Base-by-base conservation (phyloP, 1,140 invertebrate species). In the Scylla paramamosain region DNA sequence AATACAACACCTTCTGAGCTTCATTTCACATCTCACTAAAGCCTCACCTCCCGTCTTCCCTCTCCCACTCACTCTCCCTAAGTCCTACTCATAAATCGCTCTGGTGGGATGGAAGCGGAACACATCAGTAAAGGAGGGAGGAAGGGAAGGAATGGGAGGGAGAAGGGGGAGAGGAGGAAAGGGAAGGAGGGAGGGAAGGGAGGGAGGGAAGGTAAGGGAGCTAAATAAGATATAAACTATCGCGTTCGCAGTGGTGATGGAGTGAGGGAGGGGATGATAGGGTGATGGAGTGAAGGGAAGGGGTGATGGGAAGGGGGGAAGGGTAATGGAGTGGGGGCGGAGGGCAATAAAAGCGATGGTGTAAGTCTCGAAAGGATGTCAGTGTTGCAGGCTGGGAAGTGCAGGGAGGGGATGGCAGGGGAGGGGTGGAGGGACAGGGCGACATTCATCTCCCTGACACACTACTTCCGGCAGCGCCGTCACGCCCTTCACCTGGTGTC, bases 401-500 rank as follows among this genome's bases (percentile, higher is more conserved):
- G 52, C 52, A 20, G 29, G 86, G 31, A 87, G 86, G 45, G 7
- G 86, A 10, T 16, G 86, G 31, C 12, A n/a, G 10, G 86, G 16
- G 86, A 46, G 86, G 86, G 86, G 45, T 12, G 86, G n/a, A 28
- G 20, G 31, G 86, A 28, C 7, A 39, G 28, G 86, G 28, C 12
- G 8, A 39, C 4, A 77, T 77, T 77, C 67, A 77, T 77, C 67
- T 77, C 67, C 67, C 67, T 77, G 67, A 77, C 67, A n/a, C 67
- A 12, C 67, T 20, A 20, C 67, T 77, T 77, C 67, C 67, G 67
- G 67, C 67, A 77, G 67, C 20, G 0, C 67, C 25, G 67, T n/a
- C 67, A 77, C 67, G 67, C 67, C 67, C 67, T n/a, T 77, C 67
- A 77, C 67, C 67, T 77, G 67, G 20, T 77, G 67, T 77, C 67